Conservation (phyloP, 1,140 invertebrate genomes). For the Zaprionus ornatus region DNA sequence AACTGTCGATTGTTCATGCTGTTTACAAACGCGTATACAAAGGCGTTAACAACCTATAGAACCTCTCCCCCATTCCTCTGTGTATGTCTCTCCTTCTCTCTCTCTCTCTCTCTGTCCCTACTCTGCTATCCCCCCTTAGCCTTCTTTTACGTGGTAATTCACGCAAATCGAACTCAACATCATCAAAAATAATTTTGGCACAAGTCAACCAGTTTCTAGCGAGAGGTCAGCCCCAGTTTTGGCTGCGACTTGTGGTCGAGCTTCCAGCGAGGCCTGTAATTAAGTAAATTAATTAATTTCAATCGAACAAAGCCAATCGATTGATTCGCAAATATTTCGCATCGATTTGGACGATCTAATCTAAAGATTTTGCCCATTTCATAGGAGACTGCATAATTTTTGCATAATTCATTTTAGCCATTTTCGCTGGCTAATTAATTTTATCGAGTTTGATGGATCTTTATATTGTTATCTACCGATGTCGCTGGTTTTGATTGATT, state of each 20-base stretch:
- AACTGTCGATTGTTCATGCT: conserved; percentile 25
- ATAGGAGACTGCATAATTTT: conserved; percentile 53
- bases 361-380: conserved; percentile 44
- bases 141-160: background rate
- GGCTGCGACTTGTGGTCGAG: conserved; percentile 17
- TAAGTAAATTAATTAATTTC: conserved; percentile 77
- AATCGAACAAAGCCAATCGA: conserved; percentile 25
- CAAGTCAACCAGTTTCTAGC: conserved; percentile 66
- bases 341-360: conserved; percentile 13
- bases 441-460: conserved; percentile 61
- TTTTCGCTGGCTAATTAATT: conserved; percentile 41
- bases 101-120: background rate
- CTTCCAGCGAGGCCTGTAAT: conserved; percentile 60
- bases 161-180: background rate
- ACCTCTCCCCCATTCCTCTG: background rate
- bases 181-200: conserved; percentile 55
- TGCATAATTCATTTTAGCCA: conserved; percentile 60
- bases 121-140: background rate
- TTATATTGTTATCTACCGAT: conserved; percentile 49
- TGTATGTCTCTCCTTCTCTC: too few species aligned
- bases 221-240: conserved; percentile 19
- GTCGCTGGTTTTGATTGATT: conserved; percentile 63
- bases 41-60: conserved; percentile 9
- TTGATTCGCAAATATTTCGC: conserved; percentile 24
- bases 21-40: conserved; percentile 12